Base-by-base conservation (phyloP, 2,888 invertebrate species). In the Fragum sueziense region DNA sequence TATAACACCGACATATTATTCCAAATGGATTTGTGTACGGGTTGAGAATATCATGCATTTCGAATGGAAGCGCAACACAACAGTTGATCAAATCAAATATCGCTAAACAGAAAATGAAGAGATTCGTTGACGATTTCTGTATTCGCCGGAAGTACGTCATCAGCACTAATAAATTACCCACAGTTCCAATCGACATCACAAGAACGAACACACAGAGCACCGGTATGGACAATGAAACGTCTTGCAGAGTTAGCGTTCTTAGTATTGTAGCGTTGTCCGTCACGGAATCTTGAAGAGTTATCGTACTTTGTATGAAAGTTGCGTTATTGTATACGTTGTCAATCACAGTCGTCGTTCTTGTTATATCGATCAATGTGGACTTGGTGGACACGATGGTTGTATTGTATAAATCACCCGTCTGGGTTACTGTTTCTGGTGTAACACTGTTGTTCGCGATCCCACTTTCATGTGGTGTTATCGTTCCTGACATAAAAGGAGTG, bases 101-200 rank as follows among this genome's bases (percentile, higher is more conserved):
- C 3, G 82, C 80, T 11, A 85, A 37, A 61, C 72, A 61, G 47
- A 82, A 82, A 27, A 85, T 82, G 54, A 85, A 85, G 25, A 85
- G 59, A 70, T 82, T 80, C 11, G 85, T 82, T 27, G 85, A 76
- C 2, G 76, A 75, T 47, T 76, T 76, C 7, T 74, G 59, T 1
- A 82, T 27, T 9, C 80, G 78, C 41, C 70, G 71, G 25, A 69
- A 34, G 52, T 85, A 85, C 9, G 82, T 82, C 22, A 75, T 31
- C 25, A 85, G 62, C 11, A 85, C 82, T 0, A 85, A 76, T 11
- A 57, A 27, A 59, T 85, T 85, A n/a, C 85, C 82, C 2, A 71
- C n/a, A 7, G 70, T 70, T 47, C 82, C 85, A 2, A 80, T 33
- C 20, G 79, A 27, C 67, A 84, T 74, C 3, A 80, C 22, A 0